Base-by-base conservation (phyloP, 2,888 invertebrate species). In the Eilema depressum region DNA sequence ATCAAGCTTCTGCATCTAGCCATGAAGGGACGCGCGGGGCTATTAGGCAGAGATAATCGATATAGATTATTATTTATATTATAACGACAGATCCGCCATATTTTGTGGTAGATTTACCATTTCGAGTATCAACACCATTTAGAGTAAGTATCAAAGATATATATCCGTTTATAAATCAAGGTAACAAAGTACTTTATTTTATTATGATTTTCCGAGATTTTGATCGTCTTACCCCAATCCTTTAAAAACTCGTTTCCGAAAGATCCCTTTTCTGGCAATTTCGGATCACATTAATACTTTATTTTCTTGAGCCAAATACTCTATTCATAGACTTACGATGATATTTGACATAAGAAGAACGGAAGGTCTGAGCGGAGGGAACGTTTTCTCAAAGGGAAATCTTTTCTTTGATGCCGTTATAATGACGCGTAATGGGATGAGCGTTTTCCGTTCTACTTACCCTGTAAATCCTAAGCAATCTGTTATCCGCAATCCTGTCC, bases 371-470 rank as follows among this genome's bases (percentile, higher is more conserved):
- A 63, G 41, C 17, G 41, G 14, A 63, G 4, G 26, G 63, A 17
- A 26, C 26, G 2, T 63, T 47, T 63, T 26, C 41, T 41, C 63
- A 63, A 63, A 63, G 41, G 26, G 20, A 47, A 47, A 63, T 26
- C 26, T 26, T 63, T 41, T 26, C 63, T 63, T 63, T 63, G 63
- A 41, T 25, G 63, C 26, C 20, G 63, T 47, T 41, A 20, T 63
- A 63, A 63, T 41, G 47, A 63, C 63, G 20, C 33, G 26, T 41
- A 63, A 63, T 20, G 25, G 41, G 63, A 41, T 63, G 41, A 47
- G 17, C 26, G 25, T 47, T 63, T 63, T 63, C 26, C 63, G 63
- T 37, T 47, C 41, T 26, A 63, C 25, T 59, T 26, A 25, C 25
- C 57, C 25, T 59, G 57, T 59, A 59, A 25, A 25, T 25, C 25